These are phyloP conservation scores for Hirtodrosophila confusa DNA, from an alignment of 2,888 invertebrate species.

Conservation along the genomic window DNA sequence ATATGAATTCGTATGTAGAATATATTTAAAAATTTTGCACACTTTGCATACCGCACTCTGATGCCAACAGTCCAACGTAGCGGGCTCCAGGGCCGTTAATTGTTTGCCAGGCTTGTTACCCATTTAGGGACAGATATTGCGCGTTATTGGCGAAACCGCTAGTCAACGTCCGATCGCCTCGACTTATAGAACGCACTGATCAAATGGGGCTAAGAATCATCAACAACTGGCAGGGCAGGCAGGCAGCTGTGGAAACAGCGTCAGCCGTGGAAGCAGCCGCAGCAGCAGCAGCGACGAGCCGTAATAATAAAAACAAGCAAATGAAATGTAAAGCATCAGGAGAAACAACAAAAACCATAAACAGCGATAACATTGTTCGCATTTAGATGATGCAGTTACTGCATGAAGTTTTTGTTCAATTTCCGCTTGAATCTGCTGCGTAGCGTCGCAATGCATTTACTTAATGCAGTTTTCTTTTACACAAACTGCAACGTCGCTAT, in stretches of 20 bases:
- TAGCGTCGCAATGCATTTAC: too few species aligned
- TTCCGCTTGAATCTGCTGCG: too few species aligned
- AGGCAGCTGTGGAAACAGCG: constrained; percentile 24
- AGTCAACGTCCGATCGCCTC: constrained; percentile 61
- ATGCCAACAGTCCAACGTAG: constrained; percentile 24
- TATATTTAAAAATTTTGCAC: constrained; percentile 19
- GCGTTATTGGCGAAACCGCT: constrained; percentile 24
- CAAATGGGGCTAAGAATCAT: constrained; percentile 35
- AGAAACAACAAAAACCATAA: constrained; percentile 14
- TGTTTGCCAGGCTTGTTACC: constrained; percentile 65
- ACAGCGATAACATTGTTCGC: constrained; percentile 18
- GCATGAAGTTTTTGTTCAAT: too few species aligned
- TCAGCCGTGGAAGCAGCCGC: constrained; percentile 12
- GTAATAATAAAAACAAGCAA: constrained; percentile 47
- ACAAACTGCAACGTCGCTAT: too few species aligned
- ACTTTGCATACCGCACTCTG: constrained; percentile 55
- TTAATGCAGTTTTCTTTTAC: too few species aligned
- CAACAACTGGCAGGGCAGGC: constrained; percentile 14
- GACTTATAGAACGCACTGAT: constrained; percentile 68
- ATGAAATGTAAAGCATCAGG: constrained; percentile 41
- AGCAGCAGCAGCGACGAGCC: constrained; percentile 15
- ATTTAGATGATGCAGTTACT: too few species aligned
- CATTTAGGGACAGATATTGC: constrained; percentile 40
- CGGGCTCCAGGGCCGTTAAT: constrained; percentile 16
- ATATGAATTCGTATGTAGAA: constrained; percentile 5